phyloP scores from a whole-genome alignment of 2,797 vertebrate genomes.

The Heterohyrax brucei region DNA sequence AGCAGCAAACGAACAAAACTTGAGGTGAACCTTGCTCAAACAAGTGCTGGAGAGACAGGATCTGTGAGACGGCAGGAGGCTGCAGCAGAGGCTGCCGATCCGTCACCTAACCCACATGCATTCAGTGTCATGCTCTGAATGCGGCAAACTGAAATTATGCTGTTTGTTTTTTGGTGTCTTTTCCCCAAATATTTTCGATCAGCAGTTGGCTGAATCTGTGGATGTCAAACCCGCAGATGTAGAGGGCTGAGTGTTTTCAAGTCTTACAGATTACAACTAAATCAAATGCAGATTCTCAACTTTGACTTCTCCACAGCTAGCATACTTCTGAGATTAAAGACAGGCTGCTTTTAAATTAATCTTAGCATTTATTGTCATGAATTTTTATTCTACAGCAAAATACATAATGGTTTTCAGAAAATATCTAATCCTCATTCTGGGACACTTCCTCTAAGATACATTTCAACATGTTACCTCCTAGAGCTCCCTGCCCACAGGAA shows the following conservation, averaged over 20 bases:
- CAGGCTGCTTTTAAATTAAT: background rate
- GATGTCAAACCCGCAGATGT: too few relatives aligned
- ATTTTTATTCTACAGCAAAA: conserved; percentile 67
- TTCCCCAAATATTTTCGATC: too few relatives aligned
- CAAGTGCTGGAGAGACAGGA: too few relatives aligned
- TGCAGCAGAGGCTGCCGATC: too few relatives aligned
- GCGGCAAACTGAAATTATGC: too few relatives aligned
- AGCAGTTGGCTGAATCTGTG: too few relatives aligned
- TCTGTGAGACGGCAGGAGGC: too few relatives aligned
- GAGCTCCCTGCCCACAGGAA: background rate
- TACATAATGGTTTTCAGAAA: background rate
- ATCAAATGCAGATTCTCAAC: conserved; percentile 22
- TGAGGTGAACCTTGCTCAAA: too few relatives aligned
- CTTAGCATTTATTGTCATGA: background rate
- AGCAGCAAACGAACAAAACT: too few relatives aligned
- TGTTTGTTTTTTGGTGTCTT: too few relatives aligned
- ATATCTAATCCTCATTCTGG: background rate
- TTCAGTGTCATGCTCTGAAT: too few relatives aligned
- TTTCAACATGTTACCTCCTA: background rate
- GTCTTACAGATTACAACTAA: conserved; percentile 43
- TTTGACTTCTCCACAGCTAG: conserved; percentile 21
- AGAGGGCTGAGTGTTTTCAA: background rate
- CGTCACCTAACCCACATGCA: too few relatives aligned
- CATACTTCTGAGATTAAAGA: conserved; percentile 45
- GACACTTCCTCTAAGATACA: background rate